A percentile compares a stretch with the other conserved stretches of the same genome.
These are phyloP conservation scores for Apodemus speciosus DNA, from an alignment of 2,113 vertebrate species.

Conservation along the genomic window DNA sequence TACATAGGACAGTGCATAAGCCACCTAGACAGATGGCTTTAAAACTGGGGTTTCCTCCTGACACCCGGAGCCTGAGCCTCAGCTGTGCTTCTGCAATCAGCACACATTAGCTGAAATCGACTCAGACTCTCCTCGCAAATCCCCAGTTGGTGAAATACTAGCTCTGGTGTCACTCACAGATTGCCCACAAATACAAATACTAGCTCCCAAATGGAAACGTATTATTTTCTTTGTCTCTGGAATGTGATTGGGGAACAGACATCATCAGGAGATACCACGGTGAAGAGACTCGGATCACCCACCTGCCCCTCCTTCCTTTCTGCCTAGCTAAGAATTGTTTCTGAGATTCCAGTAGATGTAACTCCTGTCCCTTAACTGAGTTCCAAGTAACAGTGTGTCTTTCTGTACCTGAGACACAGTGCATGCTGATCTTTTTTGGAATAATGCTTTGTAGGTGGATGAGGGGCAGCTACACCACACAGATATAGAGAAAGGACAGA, in stretches of 20 bases:
- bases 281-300: background rate
- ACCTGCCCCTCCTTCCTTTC: background rate
- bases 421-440: background rate
- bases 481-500: background rate
- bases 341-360: background rate
- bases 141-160: background rate
- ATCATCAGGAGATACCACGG: background rate
- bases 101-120: background rate
- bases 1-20: background rate
- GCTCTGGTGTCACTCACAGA: background rate
- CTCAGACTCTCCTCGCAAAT: background rate
- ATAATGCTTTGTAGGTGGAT: background rate
- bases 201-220: background rate
- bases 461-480: background rate
- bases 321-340: background rate
- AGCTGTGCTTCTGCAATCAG: background rate
- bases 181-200: background rate
- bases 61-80: background rate
- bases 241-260: background rate
- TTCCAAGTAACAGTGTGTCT: background rate
- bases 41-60: constrained; percentile 8
- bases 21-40: constrained; percentile 47
- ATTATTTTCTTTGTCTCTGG: background rate
- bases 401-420: background rate
- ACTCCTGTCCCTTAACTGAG: background rate